phyloP scores from a whole-genome alignment of 2,797 vertebrate genomes.

The Gadopsis marmoratus region DNA sequence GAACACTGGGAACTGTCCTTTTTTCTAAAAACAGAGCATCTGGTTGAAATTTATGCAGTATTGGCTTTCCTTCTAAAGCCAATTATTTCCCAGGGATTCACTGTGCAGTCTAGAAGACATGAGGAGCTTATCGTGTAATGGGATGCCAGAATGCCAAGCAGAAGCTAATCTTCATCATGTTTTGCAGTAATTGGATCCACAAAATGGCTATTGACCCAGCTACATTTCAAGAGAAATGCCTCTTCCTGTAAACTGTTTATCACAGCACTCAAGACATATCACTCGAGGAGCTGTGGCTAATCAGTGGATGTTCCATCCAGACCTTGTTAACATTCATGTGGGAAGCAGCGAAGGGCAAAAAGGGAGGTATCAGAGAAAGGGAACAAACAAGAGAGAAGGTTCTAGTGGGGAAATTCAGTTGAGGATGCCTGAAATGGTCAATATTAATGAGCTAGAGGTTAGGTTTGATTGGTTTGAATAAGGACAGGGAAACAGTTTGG shows the following conservation, averaged over 20 bases:
- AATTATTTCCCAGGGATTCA: constrained; percentile 60
- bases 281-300: constrained; percentile 52
- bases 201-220: constrained; percentile 46
- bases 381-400: constrained; percentile 30
- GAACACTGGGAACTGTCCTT: constrained; percentile 1
- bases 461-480: background rate
- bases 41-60: constrained; percentile 57
- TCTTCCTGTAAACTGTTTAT: constrained; percentile 60
- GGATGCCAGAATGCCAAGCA: constrained; percentile 45
- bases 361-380: constrained; percentile 19
- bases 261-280: constrained; percentile 38
- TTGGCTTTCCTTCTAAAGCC: constrained; percentile 51
- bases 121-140: constrained; percentile 61
- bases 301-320: constrained; percentile 52
- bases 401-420: constrained; percentile 30
- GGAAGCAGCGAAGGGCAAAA: constrained; percentile 42
- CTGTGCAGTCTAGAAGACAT: constrained; percentile 31
- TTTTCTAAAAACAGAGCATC: constrained; percentile 37
- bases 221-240: constrained; percentile 31
- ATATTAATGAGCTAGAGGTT: constrained; percentile 5
- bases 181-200: constrained; percentile 51
- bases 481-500: background rate
- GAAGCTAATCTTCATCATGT: constrained; percentile 60
- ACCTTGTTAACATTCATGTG: constrained; percentile 66
- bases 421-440: constrained; percentile 14